These are phyloP conservation scores for Nestor notabilis DNA, from an alignment of 2,113 vertebrate genomes.

Conservation along the genomic window DNA sequence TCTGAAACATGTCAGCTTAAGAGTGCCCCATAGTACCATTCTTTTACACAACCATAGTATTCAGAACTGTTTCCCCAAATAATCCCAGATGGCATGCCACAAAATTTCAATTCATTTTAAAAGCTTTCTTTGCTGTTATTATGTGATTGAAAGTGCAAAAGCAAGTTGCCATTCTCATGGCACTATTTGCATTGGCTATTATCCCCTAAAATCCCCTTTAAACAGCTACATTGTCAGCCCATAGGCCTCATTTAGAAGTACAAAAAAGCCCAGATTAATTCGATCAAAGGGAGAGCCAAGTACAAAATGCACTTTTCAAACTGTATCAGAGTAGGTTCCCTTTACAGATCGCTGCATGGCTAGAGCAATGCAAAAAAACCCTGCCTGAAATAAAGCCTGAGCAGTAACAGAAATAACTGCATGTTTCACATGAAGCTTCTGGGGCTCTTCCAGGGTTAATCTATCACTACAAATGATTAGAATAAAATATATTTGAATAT, in stretches of 20 bases:
- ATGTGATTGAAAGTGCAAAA: slow-evolving; percentile 80
- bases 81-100: slow-evolving; percentile 86
- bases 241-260: slow-evolving; percentile 82
- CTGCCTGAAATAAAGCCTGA: slow-evolving; percentile 64
- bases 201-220: slow-evolving; percentile 85
- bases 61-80: slow-evolving; percentile 81
- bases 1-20: slow-evolving; percentile 84
- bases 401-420: slow-evolving; percentile 56
- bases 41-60: slow-evolving; percentile 76
- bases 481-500: slow-evolving; percentile 67
- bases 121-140: slow-evolving; percentile 83
- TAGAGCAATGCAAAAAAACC: slow-evolving; percentile 51
- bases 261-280: slow-evolving; percentile 86
- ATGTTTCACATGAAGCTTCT: slow-evolving; percentile 53
- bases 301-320: slow-evolving; percentile 88
- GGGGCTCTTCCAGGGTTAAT: slow-evolving; percentile 39
- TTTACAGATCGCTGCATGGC: slow-evolving; percentile 76
- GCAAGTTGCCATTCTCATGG: slow-evolving; percentile 83
- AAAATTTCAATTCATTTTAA: slow-evolving; percentile 86
- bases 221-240: slow-evolving; percentile 86
- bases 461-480: slow-evolving; percentile 52
- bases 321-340: slow-evolving; percentile 81
- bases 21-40: slow-evolving; percentile 70
- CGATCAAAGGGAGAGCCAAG: slow-evolving; percentile 84
- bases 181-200: slow-evolving; percentile 87